A percentile compares a stretch with the other conserved stretches of the same genome.
Evolutionary conservation across 2,888 invertebrate species (phyloP).

Genomic region (Lasioglossum morio): DNA sequence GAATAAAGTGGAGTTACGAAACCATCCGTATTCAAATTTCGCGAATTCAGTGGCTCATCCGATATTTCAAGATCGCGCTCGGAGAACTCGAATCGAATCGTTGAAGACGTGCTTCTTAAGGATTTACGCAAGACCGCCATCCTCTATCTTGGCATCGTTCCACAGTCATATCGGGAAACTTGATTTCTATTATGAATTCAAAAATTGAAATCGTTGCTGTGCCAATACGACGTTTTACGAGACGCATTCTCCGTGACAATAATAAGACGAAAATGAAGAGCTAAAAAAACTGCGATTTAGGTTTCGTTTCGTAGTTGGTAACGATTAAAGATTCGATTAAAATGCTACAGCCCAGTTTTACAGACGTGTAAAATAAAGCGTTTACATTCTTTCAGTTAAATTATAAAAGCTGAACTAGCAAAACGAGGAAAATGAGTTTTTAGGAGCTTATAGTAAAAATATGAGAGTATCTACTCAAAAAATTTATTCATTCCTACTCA

Average conservation of each 20-base stretch:
- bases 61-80: not conserved
- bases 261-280: no score
- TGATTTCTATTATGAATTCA: not conserved
- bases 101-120: not conserved
- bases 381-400: no score
- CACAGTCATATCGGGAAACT: not conserved
- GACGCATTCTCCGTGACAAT: not conserved
- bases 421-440: no score
- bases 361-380: no score
- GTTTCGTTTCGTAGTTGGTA: no score
- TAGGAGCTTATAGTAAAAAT: no score
- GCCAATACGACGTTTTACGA: not conserved
- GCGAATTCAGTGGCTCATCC: not conserved
- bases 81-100: not conserved
- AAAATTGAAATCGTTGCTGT: not conserved
- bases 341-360: no score
- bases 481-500: no score
- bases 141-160: constrained; percentile 6
- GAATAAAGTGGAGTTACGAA: not conserved
- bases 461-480: no score
- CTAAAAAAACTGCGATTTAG: no score
- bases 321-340: no score
- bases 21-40: not conserved
- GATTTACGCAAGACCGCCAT: not conserved
- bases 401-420: no score